A percentile compares a stretch with the other conserved stretches of the same genome.
phyloP scores from a whole-genome alignment of 1,140 invertebrate species.

The Meloidogyne floridensis region DNA sequence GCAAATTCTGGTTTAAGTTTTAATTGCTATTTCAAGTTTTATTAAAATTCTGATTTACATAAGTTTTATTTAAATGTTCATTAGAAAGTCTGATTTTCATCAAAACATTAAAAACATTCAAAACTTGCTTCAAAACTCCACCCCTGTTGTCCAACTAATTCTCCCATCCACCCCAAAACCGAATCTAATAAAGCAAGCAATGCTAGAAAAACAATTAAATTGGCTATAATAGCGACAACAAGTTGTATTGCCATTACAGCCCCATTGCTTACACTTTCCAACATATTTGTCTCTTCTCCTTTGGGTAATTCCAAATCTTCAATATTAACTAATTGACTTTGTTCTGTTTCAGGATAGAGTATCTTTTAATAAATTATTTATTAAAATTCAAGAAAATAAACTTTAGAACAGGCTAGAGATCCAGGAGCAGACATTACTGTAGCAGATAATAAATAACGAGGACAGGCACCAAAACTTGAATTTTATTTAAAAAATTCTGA shows the following conservation, averaged over 20 bases:
- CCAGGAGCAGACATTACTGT: conserved; percentile 64
- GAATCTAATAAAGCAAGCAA: conserved; percentile 82
- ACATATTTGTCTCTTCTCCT: conserved; percentile 47
- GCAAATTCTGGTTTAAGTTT: too few species aligned
- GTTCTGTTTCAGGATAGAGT: conserved; percentile 68
- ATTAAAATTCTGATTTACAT: background rate
- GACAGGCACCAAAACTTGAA: conserved; percentile 77
- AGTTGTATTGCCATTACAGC: conserved; percentile 80
- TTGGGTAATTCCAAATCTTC: conserved; percentile 58
- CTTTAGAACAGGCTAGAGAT: conserved; percentile 59
- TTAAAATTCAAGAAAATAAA: conserved; percentile 55
- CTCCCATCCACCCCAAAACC: conserved; percentile 78
- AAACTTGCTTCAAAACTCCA: conserved; percentile 50
- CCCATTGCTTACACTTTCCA: conserved; percentile 71
- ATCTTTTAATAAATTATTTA: conserved; percentile 47
- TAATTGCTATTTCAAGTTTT: background rate
- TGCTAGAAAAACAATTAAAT: conserved; percentile 86
- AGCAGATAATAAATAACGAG: conserved; percentile 69
- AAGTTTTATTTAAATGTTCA: background rate
- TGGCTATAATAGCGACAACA: conserved; percentile 83
- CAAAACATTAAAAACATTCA: background rate
- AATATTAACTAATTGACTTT: conserved; percentile 71
- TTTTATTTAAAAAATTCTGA: background rate
- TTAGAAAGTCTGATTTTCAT: background rate
- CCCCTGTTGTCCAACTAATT: conserved; percentile 72